Base-by-base conservation (phyloP, 2,797 vertebrate genomes). In the Helarctos malayanus region DNA sequence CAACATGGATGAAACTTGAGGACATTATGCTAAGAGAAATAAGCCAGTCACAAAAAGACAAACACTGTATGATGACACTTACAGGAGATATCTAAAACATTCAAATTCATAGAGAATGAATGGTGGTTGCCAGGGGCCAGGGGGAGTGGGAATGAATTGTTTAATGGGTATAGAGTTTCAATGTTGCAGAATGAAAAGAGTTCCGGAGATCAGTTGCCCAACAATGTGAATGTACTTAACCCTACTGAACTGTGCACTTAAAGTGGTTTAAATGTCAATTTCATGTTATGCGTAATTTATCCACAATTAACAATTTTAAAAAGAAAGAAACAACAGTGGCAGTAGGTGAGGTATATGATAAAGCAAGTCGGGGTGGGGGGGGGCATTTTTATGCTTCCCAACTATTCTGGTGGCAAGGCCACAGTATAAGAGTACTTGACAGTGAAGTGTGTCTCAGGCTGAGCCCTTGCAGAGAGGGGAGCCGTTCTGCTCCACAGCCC, bases 21-120 rank as follows among this genome's bases (percentile, higher is more conserved):
- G 35, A 52, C 61, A 86, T 59, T 92, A 73, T 47, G 21, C 54
- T 61, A 76, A 71, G 11, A 81, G 73, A 80, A 84, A 61, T 63
- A 88, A 96, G 27, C 45, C 92, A 84, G 35, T 38, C 38, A 88
- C 8, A 57, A 47, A 95, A 68, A 41, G 47, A 91, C 38, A 91
- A 38, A 59, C 61, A 47, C 23, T 57, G 7, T 38, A n/a, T 47
- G 13, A 80, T 32, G 69, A 54, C 52, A 63, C 18, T 81, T 82
- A 38, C 13, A 16, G 2, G 49, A 91, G 3, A 35, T 35, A 63
- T 3, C 18, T 49, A 47, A 25, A 95, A 21, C 16, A 81, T 18
- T 57, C 81, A 94, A 21, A 59, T 18, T 61, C 49, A 54, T 3
- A 90, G 29, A 93, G 25, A 80, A 80, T 18, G 59, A 92, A 65